Evolutionary conservation across 2,888 invertebrate genomes (phyloP).

Genomic region (Panorpa germanica): DNA sequence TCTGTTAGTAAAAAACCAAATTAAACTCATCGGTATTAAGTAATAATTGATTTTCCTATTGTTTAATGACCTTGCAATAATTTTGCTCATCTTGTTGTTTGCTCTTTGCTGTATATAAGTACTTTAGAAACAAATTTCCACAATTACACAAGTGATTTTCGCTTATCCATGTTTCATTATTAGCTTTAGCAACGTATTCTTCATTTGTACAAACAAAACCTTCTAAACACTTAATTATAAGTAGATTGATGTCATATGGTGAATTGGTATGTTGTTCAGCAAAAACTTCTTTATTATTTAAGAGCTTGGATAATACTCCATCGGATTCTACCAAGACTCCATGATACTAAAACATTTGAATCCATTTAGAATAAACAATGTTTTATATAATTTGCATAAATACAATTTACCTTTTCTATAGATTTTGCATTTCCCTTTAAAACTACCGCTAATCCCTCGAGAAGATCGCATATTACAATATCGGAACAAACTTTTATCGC

Average conservation of each 20-base stretch:
- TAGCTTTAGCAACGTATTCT: too few relatives aligned
- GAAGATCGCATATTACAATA: constrained; percentile 14
- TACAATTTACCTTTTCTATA: constrained; percentile 9
- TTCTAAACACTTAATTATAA: too few relatives aligned
- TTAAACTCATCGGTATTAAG: constrained; percentile 5
- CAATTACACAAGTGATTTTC: constrained; percentile 10
- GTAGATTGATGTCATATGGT: too few relatives aligned
- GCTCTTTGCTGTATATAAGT: constrained; percentile 13
- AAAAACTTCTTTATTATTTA: too few relatives aligned
- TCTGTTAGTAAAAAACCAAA: not conserved
- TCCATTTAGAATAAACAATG: not conserved
- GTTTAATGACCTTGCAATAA: not conserved
- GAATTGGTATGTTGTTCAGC: too few relatives aligned
- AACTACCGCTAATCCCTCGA: constrained; percentile 14
- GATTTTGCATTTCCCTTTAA: constrained; percentile 13
- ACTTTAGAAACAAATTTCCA: constrained; percentile 14
- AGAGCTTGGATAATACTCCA: too few relatives aligned
- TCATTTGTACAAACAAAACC: too few relatives aligned
- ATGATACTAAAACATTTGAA: too few relatives aligned
- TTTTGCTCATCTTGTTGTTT: not conserved
- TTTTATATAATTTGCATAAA: not conserved
- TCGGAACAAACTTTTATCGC: constrained; percentile 20
- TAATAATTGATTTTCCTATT: constrained; percentile 4
- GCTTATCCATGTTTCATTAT: not conserved
- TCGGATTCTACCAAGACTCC: too few relatives aligned